Base-by-base conservation (phyloP, 1,140 invertebrate genomes). In the Triops cancriformis region DNA sequence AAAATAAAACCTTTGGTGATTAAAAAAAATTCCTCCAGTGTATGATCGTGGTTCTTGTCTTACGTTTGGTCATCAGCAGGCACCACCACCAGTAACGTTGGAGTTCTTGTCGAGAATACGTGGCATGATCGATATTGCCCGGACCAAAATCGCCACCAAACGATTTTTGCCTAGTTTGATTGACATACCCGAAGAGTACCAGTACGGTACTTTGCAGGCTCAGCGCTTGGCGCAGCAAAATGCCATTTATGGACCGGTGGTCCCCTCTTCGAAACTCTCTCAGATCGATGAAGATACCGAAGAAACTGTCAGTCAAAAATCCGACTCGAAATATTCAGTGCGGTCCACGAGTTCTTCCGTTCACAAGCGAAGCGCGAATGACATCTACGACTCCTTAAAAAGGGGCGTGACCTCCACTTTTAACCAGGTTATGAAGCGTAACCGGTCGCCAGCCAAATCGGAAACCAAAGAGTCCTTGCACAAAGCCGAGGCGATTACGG, bases 71-170 rank as follows among this genome's bases (percentile, higher is more conserved):
- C 45, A 72, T 78, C 88, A 87, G 26, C 83, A 94, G 92, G 89
- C 91, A 78, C 94, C 93, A 41, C 93, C 94, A 18, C 91, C 92
- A 79, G 93, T 92, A 28, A 93, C 93, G 26, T 84, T 94, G 77
- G 93, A 96, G 85, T 95, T 96, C 83, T 85, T 95, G 23, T 86
- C 89, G 0, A 94, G 94, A 86, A 94, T 96, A 76, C 88, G 93
- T 77, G 93, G 95, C 87, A 93, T 95, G 9, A 95, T 96, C 79
- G 87, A 91, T 23, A 91, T 94, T 51, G 93, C 93, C 2, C 94
- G 94, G 82, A 90, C 92, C 80, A 94, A 94, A 85, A 94, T 96
- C 89, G 88, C 88, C 42, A 86, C 89, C 0, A 94, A 94, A 85
- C 87, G 89, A 73, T 96, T 93, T 82, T 87, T 90, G 76, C 94